Percentiles rank a stretch among this genome's conserved stretches.
Conservation (phyloP, 2,888 invertebrate genomes). For the Catonia carolina region DNA sequence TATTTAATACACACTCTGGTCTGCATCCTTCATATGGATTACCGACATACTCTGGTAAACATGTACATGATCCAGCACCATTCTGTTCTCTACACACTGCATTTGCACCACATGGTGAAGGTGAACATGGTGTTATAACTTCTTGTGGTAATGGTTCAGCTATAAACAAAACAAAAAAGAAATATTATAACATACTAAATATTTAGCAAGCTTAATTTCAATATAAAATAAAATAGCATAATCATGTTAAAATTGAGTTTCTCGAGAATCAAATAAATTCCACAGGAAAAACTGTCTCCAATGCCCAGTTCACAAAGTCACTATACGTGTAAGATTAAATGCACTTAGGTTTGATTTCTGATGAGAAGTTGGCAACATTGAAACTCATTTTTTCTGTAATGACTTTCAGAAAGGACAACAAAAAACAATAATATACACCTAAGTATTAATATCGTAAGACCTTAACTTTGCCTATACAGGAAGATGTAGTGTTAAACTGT, state of each 20-base stretch:
- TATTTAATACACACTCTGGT: constrained; percentile 67
- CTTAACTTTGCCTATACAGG: too few species aligned
- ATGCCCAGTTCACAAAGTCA: too few species aligned
- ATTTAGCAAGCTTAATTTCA: not conserved
- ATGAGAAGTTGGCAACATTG: too few species aligned
- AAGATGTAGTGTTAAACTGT: too few species aligned
- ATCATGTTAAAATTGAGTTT: not conserved
- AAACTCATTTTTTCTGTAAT: too few species aligned
- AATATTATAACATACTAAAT: not conserved
- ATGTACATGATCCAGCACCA: constrained; percentile 62
- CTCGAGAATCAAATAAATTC: not conserved
- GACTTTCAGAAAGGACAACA: too few species aligned
- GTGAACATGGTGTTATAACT: constrained; percentile 55
- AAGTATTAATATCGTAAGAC: too few species aligned
- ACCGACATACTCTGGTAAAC: constrained; percentile 62
- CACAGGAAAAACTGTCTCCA: too few species aligned
- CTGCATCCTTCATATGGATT: constrained; percentile 71
- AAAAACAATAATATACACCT: too few species aligned
- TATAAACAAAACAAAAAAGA: not conserved
- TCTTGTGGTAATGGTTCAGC: constrained; percentile 41
- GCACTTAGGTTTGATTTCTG: too few species aligned
- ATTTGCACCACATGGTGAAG: constrained; percentile 69
- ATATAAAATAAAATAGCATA: too few species aligned
- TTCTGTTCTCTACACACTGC: constrained; percentile 65
- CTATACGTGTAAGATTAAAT: too few species aligned